A percentile compares a stretch with the other conserved stretches of the same genome.
These are phyloP conservation scores for Achatina immaculata DNA, from an alignment of 1,140 invertebrate species.

Conservation along the genomic window DNA sequence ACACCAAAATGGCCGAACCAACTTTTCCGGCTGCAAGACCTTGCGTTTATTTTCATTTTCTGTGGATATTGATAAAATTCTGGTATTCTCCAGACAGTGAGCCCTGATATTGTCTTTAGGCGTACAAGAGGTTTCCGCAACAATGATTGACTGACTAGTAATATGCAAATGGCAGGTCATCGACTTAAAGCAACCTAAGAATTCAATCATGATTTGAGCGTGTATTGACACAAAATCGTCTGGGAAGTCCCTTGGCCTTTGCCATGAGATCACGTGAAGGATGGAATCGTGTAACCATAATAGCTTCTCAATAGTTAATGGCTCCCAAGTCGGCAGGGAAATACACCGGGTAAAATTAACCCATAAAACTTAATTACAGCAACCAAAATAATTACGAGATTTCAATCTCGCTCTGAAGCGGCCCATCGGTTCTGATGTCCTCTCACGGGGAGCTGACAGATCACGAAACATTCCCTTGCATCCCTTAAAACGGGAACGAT, in stretches of 20 bases:
- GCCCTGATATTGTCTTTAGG: background rate
- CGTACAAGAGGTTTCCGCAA: background rate
- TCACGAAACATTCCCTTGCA: slow-evolving; percentile 28
- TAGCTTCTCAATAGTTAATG: slow-evolving; percentile 36
- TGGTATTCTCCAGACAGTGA: background rate
- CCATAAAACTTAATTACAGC: slow-evolving; percentile 41
- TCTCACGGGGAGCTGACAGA: slow-evolving; percentile 15
- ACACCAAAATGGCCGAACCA: too few species aligned
- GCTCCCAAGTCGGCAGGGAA: slow-evolving; percentile 26
- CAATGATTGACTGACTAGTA: slow-evolving; percentile 11
- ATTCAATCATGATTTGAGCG: slow-evolving; percentile 35
- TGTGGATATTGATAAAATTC: too few species aligned
- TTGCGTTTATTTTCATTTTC: too few species aligned
- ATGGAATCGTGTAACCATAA: slow-evolving; percentile 14
- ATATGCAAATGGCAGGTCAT: slow-evolving; percentile 33
- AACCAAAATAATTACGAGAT: slow-evolving; percentile 41
- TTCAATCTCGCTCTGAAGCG: slow-evolving; percentile 37
- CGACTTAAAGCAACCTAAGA: slow-evolving; percentile 17
- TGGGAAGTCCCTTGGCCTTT: slow-evolving; percentile 10
- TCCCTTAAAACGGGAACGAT: background rate
- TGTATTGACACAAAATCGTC: slow-evolving; percentile 21
- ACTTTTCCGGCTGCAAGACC: too few species aligned
- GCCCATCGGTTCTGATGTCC: slow-evolving; percentile 34
- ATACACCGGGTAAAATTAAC: slow-evolving; percentile 33
- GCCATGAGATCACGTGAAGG: background rate